These are phyloP conservation scores for Leptopilina boulardi DNA, from an alignment of 1,140 invertebrate genomes.

Conservation along the genomic window DNA sequence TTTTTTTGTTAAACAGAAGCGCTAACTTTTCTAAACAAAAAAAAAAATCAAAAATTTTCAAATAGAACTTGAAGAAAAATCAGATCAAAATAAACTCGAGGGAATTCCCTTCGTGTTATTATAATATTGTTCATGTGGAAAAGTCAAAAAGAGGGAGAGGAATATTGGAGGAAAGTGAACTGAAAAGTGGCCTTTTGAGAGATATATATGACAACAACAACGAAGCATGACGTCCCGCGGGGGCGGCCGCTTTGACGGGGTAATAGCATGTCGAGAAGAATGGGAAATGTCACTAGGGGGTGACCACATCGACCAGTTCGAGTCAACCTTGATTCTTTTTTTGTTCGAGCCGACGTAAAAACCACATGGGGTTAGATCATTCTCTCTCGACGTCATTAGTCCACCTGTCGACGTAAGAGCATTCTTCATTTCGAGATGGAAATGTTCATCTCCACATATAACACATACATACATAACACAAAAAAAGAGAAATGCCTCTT, in stretches of 20 bases:
- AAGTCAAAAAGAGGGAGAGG: background rate
- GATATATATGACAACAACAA: constrained; percentile 32
- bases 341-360: constrained; percentile 63
- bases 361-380: constrained; percentile 69
- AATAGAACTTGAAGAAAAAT: background rate
- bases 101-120: constrained; percentile 10
- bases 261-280: constrained; percentile 75
- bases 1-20: too few relatives aligned
- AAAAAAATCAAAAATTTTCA: too few relatives aligned
- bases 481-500: constrained; percentile 26
- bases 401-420: constrained; percentile 63
- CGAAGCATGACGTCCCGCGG: constrained; percentile 67
- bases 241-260: constrained; percentile 72
- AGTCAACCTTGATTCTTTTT: constrained; percentile 65
- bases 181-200: constrained; percentile 47
- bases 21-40: too few relatives aligned
- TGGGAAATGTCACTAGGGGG: constrained; percentile 76
- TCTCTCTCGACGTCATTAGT: constrained; percentile 67
- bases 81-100: background rate
- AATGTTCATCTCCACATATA: constrained; percentile 19
- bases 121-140: background rate
- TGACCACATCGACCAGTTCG: constrained; percentile 56
- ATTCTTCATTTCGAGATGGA: constrained; percentile 59
- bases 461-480: too few relatives aligned
- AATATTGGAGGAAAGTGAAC: constrained; percentile 43